A percentile compares a stretch with the other conserved stretches of the same genome.
phyloP scores from a whole-genome alignment of 1,140 invertebrate genomes.

The Pseudomyrmex pallidus region DNA sequence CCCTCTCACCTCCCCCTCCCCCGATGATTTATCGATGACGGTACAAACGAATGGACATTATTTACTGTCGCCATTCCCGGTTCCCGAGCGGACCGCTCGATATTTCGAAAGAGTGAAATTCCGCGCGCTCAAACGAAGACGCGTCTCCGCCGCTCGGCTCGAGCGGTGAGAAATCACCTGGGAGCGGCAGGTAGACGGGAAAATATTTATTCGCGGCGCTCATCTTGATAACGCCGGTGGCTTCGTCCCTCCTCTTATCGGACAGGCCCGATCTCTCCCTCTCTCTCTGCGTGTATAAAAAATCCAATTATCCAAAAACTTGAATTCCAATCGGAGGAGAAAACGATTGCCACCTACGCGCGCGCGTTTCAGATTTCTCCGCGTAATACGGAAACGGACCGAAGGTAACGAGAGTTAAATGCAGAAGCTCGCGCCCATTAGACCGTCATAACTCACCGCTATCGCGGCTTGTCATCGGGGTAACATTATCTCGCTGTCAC shows the following conservation, averaged over 20 bases:
- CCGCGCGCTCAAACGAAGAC: conserved; percentile 44
- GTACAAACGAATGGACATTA: conserved; percentile 72
- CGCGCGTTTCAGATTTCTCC: not conserved
- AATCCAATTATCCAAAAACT: not conserved
- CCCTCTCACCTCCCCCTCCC: too few relatives aligned
- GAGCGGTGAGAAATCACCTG: conserved; percentile 60
- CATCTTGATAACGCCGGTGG: too few relatives aligned
- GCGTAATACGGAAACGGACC: not conserved
- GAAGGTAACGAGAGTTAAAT: not conserved
- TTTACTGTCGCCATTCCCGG: conserved; percentile 68
- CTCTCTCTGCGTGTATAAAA: not conserved
- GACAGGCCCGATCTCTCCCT: too few relatives aligned
- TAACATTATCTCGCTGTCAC: conserved; percentile 11
- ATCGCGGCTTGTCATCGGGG: conserved; percentile 13
- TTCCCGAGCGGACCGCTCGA: not conserved
- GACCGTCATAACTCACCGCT: conserved; percentile 18
- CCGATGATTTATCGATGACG: conserved; percentile 70
- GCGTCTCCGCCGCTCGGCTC: not conserved
- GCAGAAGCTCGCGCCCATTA: conserved; percentile 13
- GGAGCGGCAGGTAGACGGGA: too few relatives aligned
- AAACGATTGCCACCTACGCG: not conserved
- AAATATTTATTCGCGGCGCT: conserved; percentile 7
- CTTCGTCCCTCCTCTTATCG: too few relatives aligned
- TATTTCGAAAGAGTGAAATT: conserved; percentile 53
- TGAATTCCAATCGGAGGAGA: too few relatives aligned